Conservation (phyloP, 2,888 invertebrate genomes). For the Drosophila silvestris region DNA sequence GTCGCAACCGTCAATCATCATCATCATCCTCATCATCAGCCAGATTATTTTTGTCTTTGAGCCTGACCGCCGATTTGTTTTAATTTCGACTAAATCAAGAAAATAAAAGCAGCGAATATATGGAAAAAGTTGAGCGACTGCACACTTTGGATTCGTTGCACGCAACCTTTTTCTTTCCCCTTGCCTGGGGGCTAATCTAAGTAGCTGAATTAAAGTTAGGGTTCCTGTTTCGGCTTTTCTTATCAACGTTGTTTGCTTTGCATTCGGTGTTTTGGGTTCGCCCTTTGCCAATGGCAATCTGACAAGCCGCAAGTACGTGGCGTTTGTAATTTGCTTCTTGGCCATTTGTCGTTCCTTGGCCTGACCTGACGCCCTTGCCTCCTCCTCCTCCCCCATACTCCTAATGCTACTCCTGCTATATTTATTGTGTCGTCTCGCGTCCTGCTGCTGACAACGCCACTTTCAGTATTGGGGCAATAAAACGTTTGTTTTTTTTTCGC, state of each 20-base stretch:
- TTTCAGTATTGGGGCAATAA: constrained; percentile 67
- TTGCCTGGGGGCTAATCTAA: constrained; percentile 53
- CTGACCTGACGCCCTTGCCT: constrained; percentile 2
- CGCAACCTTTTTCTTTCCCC: constrained; percentile 20
- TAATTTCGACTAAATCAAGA: constrained; percentile 49
- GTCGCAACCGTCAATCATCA: constrained; percentile 45
- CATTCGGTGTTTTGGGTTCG: constrained; percentile 27
- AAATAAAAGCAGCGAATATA: constrained; percentile 7
- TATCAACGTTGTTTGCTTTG: constrained; percentile 60
- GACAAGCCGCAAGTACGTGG: constrained; percentile 60
- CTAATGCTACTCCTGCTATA: background rate
- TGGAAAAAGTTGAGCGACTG: constrained; percentile 26
- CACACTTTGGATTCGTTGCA: constrained; percentile 30
- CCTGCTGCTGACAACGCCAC: constrained; percentile 74
- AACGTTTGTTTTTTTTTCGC: constrained; percentile 53
- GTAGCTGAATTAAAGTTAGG: constrained; percentile 7
- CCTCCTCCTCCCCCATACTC: no score
- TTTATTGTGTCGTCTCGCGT: constrained; percentile 9
- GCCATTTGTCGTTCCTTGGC: constrained; percentile 45
- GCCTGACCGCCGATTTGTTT: constrained; percentile 69
- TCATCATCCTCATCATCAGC: constrained; percentile 46
- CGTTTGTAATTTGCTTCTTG: constrained; percentile 59
- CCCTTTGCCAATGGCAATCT: constrained; percentile 31
- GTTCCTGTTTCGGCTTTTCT: constrained; percentile 13
- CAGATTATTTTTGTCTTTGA: constrained; percentile 26